Evolutionary conservation across 2,888 invertebrate species (phyloP).

Genomic region (Watsonalla binaria): DNA sequence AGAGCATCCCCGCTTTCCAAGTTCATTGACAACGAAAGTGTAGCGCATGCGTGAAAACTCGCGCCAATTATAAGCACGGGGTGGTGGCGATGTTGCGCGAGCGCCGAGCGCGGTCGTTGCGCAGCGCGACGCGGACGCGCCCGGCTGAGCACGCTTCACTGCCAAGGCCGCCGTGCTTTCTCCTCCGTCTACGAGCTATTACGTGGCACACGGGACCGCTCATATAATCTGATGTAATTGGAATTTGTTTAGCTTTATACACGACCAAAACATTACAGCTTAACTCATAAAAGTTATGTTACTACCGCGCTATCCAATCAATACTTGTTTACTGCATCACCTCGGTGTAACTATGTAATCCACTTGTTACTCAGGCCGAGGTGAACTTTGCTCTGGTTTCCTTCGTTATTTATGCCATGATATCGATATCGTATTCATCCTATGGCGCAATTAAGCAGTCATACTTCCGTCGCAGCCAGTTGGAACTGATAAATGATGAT

Average conservation of each 20-base stretch:
- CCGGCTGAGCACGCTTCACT: conserved; percentile 59
- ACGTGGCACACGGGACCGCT: conserved; percentile 49
- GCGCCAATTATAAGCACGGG: conserved; percentile 51
- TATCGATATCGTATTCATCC: conserved; percentile 7
- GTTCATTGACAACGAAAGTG: conserved; percentile 78
- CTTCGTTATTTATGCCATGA: conserved; percentile 1
- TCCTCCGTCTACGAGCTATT: conserved; percentile 55
- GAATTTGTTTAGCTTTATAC: conserved; percentile 34
- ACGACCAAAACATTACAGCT: background rate
- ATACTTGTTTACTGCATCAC: conserved; percentile 1
- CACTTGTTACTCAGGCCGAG: background rate
- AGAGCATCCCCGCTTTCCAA: conserved; percentile 75
- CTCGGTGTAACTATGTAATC: background rate
- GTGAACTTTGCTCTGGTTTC: conserved; percentile 9
- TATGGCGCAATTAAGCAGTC: conserved; percentile 20
- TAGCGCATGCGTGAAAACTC: conserved; percentile 71
- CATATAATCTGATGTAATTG: conserved; percentile 62
- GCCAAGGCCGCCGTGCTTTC: conserved; percentile 75
- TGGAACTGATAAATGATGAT: conserved; percentile 45
- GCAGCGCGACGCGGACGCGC: conserved; percentile 34
- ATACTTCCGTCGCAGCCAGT: conserved; percentile 42
- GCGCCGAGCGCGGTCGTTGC: conserved; percentile 28
- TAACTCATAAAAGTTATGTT: background rate
- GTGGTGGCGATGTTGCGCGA: conserved; percentile 13
- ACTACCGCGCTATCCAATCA: background rate